These are phyloP conservation scores for Olivierus martensii DNA, from an alignment of 1,140 invertebrate genomes.

Conservation along the genomic window DNA sequence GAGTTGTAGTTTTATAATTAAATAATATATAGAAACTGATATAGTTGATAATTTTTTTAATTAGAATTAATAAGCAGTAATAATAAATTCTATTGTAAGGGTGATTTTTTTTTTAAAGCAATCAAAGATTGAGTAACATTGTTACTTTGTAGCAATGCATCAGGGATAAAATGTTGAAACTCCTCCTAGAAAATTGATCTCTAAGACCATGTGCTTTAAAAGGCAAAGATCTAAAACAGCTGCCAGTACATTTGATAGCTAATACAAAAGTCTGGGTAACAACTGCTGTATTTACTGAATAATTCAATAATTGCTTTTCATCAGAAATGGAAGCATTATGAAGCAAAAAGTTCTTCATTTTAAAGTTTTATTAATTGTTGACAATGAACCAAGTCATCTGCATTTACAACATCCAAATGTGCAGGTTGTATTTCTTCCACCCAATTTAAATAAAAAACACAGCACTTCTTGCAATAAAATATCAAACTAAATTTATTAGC, in stretches of 20 bases:
- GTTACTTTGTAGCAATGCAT: slow-evolving; percentile 30
- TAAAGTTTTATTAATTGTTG: slow-evolving; percentile 19
- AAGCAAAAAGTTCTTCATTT: slow-evolving; percentile 7
- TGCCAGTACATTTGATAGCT: slow-evolving; percentile 7
- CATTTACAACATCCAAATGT: slow-evolving; percentile 9
- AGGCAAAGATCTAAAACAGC: background rate
- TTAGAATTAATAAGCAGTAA: too few species aligned
- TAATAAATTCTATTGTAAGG: too few species aligned
- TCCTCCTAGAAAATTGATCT: too few species aligned
- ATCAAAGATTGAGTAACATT: slow-evolving; percentile 33
- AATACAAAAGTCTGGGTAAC: slow-evolving; percentile 12
- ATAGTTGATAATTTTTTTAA: too few species aligned
- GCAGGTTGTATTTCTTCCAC: slow-evolving; percentile 15
- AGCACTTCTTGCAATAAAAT: too few species aligned
- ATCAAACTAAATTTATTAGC: too few species aligned
- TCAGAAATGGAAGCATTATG: slow-evolving; percentile 9
- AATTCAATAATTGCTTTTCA: slow-evolving; percentile 12
- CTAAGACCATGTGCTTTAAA: too few species aligned
- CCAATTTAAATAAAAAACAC: too few species aligned
- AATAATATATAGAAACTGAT: too few species aligned
- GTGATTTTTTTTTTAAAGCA: slow-evolving; percentile 31
- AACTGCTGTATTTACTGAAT: slow-evolving; percentile 10
- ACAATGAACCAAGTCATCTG: slow-evolving; percentile 18
- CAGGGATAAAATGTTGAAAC: background rate
- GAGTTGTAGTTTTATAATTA: too few species aligned